A percentile compares a stretch with the other conserved stretches of the same genome.
phyloP scores from a whole-genome alignment of 2,113 vertebrate genomes.

The Ibidorhyncha struthersii region DNA sequence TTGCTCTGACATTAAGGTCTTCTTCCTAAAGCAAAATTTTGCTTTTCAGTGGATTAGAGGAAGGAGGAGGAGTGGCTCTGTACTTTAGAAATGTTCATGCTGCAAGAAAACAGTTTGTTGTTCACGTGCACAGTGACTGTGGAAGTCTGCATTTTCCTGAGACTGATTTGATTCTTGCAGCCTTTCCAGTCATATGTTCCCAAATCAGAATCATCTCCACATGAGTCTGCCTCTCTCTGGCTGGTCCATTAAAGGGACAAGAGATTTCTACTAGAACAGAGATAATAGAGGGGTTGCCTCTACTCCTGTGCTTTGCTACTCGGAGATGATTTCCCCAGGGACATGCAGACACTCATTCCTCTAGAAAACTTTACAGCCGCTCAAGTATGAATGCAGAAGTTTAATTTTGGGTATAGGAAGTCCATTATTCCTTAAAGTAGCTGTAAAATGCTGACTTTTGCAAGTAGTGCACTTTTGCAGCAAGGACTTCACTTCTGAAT shows the following conservation, averaged over 20 bases:
- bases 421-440: neutral
- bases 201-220: neutral
- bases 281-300: neutral
- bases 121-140: neutral
- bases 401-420: neutral
- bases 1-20: neutral
- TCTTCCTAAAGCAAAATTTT: neutral
- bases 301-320: neutral
- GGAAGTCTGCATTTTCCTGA: neutral
- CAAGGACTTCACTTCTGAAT: neutral
- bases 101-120: accelerated
- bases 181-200: neutral
- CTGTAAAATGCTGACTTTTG: neutral
- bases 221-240: too few species aligned
- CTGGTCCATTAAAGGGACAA: neutral
- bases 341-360: neutral
- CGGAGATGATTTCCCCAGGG: neutral
- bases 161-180: neutral
- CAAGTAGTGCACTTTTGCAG: neutral
- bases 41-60: neutral
- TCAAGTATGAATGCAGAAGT: neutral
- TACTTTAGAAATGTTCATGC: neutral
- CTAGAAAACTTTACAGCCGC: neutral
- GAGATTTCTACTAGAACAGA: neutral
- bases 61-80: neutral